Evolutionary conservation across 2,113 vertebrate genomes (phyloP), one percentile per base, ranked within the genome.

Genomic region (Crocuta crocuta): DNA sequence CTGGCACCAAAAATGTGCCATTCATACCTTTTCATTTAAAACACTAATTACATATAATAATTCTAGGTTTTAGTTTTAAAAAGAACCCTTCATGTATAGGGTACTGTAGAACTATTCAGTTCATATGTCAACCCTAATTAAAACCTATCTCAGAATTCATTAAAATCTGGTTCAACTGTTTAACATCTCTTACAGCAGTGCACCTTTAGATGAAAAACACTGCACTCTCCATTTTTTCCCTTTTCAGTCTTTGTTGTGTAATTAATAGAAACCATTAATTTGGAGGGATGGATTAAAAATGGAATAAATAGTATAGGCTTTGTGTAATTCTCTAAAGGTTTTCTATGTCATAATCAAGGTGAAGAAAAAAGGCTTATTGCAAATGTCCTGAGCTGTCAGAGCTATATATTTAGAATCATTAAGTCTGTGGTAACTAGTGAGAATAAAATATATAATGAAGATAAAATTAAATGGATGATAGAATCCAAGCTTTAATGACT

Each of bases 251-350:
- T 93, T 98, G 90, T 98, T 94, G 97, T 97, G 88, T 98, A 98
- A 95, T 98, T 98, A 98, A 93, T 95, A 91, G 95, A 86, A 94
- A 26, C 79, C 65, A 45, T 94, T 98, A 98, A 97, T 97, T 97
- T 97, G 65, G 82, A 70, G 95, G 97, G 91, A 80, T 68, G 87
- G 73, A 61, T 93, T 95, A 63, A 71, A 92, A 95, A 78, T 28
- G 83, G 92, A 96, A 89, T 84, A 81, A 98, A 94, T 61, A 92
- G 58, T 71, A 84, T 9, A 28, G 65, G 71, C 45, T 95, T 83
- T 97, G 71, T 70, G 24, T 50, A 76, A 91, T 91, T 84, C 33
- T 78, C 78, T n/a, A 33, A 93, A 97, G 35, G 17, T 10, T 93
- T 95, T 95, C 87, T 45, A 5, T 55, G 31, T 39, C 21, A 82